These are phyloP conservation scores for Pseudopleuronectes americanus DNA, from an alignment of 2,797 vertebrate species.

Conservation along the genomic window DNA sequence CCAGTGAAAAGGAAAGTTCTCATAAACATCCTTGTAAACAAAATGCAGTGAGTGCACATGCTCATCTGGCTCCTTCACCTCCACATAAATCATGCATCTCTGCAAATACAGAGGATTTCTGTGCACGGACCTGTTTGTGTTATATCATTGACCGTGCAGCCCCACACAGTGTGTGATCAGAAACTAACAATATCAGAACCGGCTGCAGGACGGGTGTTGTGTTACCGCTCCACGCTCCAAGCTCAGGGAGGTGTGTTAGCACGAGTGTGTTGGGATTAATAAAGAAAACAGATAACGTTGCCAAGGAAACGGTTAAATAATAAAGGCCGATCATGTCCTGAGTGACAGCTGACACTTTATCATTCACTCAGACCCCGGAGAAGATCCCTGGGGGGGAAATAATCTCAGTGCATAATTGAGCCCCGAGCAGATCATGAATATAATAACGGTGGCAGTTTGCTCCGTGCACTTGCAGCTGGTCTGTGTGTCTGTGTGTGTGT, in stretches of 20 bases:
- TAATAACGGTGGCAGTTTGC: slow-evolving; percentile 25
- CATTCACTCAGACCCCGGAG: slow-evolving; percentile 23
- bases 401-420: slow-evolving; percentile 22
- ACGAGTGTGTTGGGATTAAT: slow-evolving; percentile 9
- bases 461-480: slow-evolving; percentile 25
- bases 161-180: not conserved
- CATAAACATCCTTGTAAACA: not conserved
- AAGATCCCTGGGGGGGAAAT: slow-evolving; percentile 27
- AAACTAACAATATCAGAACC: slow-evolving; percentile 2
- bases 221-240: slow-evolving; percentile 9
- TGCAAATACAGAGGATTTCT: not conserved
- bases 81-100: not conserved
- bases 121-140: not conserved
- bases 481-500: slow-evolving; percentile 33
- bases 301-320: slow-evolving; percentile 18
- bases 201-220: not conserved
- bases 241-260: slow-evolving; percentile 10
- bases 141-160: too few relatives aligned
- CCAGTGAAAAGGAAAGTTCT: too few relatives aligned
- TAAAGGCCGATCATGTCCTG: not conserved
- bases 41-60: not conserved
- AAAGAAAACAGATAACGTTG: slow-evolving; percentile 6
- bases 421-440: slow-evolving; percentile 4
- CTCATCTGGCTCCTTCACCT: not conserved
- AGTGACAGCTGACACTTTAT: slow-evolving; percentile 17